Conservation (phyloP, 1,140 invertebrate species). For the Temnothorax curvispinosus region DNA sequence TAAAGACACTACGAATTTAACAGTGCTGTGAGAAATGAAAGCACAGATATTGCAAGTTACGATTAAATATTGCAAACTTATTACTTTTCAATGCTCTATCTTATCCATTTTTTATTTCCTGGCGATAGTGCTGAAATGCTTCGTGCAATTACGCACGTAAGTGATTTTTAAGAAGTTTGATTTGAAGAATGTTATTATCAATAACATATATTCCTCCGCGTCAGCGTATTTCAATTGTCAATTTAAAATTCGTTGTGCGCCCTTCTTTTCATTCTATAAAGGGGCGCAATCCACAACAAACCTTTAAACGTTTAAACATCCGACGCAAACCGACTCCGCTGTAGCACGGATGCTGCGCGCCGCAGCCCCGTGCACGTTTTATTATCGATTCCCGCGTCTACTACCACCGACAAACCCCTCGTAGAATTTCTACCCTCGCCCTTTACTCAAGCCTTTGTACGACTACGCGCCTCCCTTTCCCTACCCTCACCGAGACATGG, state of each 20-base stretch:
- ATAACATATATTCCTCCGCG: neutral
- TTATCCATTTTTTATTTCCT: neutral
- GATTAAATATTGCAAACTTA: no score
- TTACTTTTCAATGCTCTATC: neutral
- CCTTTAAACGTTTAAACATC: slow-evolving; percentile 21
- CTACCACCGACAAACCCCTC: slow-evolving; percentile 64
- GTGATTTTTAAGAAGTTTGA: neutral
- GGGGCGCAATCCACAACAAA: neutral
- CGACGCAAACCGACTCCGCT: slow-evolving; percentile 21
- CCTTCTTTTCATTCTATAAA: neutral
- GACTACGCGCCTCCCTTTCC: slow-evolving; percentile 63
- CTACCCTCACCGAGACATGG: slow-evolving; percentile 34
- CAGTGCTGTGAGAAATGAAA: neutral
- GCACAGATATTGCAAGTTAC: neutral
- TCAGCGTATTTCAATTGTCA: neutral
- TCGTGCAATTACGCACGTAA: neutral
- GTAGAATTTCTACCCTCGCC: slow-evolving; percentile 58
- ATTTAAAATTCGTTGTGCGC: neutral
- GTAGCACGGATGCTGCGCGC: slow-evolving; percentile 80
- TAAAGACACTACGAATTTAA: no score
- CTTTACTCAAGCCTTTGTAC: slow-evolving; percentile 67
- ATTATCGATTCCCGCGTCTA: slow-evolving; percentile 81
- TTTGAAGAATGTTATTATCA: neutral
- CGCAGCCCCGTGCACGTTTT: slow-evolving; percentile 75
- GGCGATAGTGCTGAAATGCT: neutral